Evolutionary conservation across 2,113 vertebrate genomes (phyloP).

Genomic region (Amia ocellicauda): DNA sequence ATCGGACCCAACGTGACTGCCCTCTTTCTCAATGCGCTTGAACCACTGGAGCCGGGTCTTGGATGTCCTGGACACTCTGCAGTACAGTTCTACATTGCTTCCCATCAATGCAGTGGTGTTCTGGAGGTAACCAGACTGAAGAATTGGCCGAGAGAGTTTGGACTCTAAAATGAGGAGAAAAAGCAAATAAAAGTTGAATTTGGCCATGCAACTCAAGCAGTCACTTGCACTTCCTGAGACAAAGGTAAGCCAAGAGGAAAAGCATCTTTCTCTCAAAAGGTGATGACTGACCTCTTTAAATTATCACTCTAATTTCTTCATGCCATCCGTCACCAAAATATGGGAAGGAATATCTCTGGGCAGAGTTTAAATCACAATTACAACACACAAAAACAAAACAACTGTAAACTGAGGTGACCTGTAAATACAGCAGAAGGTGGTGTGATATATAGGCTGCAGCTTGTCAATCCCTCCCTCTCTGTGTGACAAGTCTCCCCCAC

Average conservation of each 20-base stretch:
- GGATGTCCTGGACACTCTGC: slow-evolving; percentile 84
- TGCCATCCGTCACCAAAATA: too few species aligned
- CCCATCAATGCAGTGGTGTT: slow-evolving; percentile 80
- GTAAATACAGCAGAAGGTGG: too few species aligned
- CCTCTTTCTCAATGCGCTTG: slow-evolving; percentile 75
- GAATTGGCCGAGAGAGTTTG: slow-evolving; percentile 71
- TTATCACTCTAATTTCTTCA: slow-evolving; percentile 66
- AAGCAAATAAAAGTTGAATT: background rate
- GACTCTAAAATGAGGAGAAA: slow-evolving; percentile 58
- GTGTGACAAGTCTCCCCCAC: slow-evolving; percentile 2
- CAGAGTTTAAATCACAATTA: background rate
- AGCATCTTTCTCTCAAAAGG: too few species aligned
- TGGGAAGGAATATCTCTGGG: too few species aligned
- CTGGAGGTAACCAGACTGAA: slow-evolving; percentile 82
- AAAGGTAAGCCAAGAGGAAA: too few species aligned
- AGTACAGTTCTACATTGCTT: slow-evolving; percentile 77
- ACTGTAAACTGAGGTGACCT: too few species aligned
- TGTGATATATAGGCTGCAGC: too few species aligned
- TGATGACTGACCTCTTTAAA: too few species aligned
- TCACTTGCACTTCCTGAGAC: too few species aligned
- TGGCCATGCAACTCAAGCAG: too few species aligned
- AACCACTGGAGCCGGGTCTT: slow-evolving; percentile 93
- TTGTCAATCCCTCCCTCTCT: too few species aligned
- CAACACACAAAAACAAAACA: too few species aligned
- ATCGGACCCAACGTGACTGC: slow-evolving; percentile 55